Base-by-base conservation (phyloP, 53 echinoderm and acorn worm species). In the Zoroaster sp. region DNA sequence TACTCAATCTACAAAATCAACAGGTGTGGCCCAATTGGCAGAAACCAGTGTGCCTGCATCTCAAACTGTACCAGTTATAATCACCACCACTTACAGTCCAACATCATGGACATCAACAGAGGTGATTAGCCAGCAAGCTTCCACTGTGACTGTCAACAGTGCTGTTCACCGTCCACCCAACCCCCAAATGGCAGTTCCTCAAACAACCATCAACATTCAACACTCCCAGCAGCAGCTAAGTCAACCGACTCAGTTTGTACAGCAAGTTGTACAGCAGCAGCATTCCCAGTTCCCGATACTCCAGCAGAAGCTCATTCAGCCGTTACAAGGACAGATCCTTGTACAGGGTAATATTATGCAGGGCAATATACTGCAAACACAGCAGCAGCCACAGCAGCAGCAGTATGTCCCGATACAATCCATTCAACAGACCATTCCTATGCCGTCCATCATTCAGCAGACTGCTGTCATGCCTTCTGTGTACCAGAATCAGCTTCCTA, bases 221-320 rank as follows among this genome's bases (percentile, higher is more conserved):
- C 59, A 55, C 20, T 71, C 20, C 10, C 51, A 30, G 72, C 14
- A 7, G 21, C 44, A 66, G 21, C 49, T 66, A 12, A 39, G 13
- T 32, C 77, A 77, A 32, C 46, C 66, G 37, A 89, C 54, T 0
- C 91, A 91, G 35, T 52, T 39, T 3, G 73, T 77, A 37, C 91
- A 91, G 71, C 87, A 91, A 42, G 40, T 86, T 42, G 31, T 76
- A 35, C 89, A 86, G 49, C 89, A 83, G 17, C 94, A 92, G 69
- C 93, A 88, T 11, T 44, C 63, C 37, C 83, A 90, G 66, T 87
- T 87, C 32, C 86, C 86, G 12, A 89, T 92, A 45, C 91, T 88
- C 32, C 87, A 86, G 69, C 88, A 90, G 41, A 63, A 90, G 40
- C 72, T 74, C 40, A 74, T 71, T 18, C 92, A 88, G 68, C 91